These are phyloP conservation scores for Lutraria lutraria DNA, from an alignment of 2,888 invertebrate species.

Conservation along the genomic window DNA sequence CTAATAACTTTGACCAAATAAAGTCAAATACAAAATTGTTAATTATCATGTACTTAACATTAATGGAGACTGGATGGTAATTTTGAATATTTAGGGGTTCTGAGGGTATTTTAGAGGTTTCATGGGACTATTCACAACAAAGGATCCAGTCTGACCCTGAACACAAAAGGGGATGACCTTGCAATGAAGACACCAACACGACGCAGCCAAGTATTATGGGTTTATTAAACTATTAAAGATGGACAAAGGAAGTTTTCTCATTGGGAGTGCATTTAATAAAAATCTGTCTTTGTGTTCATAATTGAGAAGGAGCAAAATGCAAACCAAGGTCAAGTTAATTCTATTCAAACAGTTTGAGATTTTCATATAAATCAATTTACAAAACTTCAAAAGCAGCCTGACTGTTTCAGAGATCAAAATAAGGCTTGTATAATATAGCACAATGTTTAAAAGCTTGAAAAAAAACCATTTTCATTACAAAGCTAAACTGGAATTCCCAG, in stretches of 20 bases:
- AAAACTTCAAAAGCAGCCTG: too few relatives aligned
- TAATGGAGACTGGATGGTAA: slow-evolving; percentile 25
- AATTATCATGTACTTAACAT: slow-evolving; percentile 41
- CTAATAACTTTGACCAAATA: neutral
- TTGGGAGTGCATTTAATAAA: neutral
- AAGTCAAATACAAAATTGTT: slow-evolving; percentile 6
- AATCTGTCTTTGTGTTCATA: neutral
- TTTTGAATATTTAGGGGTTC: slow-evolving; percentile 35
- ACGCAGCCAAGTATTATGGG: slow-evolving; percentile 32
- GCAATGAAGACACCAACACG: neutral
- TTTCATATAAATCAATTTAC: too few relatives aligned
- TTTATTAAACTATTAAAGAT: neutral
- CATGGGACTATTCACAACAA: slow-evolving; percentile 16
- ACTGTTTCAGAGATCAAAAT: too few relatives aligned
- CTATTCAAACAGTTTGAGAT: too few relatives aligned
- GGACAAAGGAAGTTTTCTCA: slow-evolving; percentile 8
- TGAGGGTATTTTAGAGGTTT: slow-evolving; percentile 24
- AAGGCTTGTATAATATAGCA: too few relatives aligned
- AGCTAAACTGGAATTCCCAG: too few relatives aligned
- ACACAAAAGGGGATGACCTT: neutral
- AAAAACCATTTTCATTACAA: too few relatives aligned
- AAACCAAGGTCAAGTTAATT: neutral
- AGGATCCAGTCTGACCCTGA: slow-evolving; percentile 37
- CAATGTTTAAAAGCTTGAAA: too few relatives aligned
- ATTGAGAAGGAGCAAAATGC: neutral